Evolutionary conservation across 1,140 invertebrate genomes (phyloP).

Genomic region (Lycorma delicatula): DNA sequence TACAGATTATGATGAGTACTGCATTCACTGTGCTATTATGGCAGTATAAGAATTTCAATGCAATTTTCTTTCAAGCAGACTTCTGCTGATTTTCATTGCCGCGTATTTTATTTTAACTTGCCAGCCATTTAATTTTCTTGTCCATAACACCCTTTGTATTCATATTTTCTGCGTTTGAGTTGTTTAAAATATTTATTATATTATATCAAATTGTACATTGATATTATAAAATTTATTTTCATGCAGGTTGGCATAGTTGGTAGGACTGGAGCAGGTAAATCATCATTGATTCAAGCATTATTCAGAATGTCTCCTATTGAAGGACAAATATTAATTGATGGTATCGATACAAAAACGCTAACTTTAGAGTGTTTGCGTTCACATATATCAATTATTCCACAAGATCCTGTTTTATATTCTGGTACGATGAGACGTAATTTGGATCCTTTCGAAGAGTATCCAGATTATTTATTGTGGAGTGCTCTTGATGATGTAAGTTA

Average conservation of each 20-base stretch:
- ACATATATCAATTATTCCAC: conserved; percentile 75
- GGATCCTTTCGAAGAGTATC: conserved; percentile 53
- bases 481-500: conserved; percentile 47
- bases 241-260: conserved; percentile 40
- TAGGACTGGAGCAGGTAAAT: conserved; percentile 87
- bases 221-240: too few relatives aligned
- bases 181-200: too few relatives aligned
- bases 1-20: too few relatives aligned
- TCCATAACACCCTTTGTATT: too few relatives aligned
- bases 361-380: conserved; percentile 59
- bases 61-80: too few relatives aligned
- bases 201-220: too few relatives aligned
- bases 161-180: too few relatives aligned
- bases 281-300: conserved; percentile 72
- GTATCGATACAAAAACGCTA: conserved; percentile 50
- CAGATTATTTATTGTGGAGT: conserved; percentile 46
- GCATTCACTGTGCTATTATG: too few relatives aligned
- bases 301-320: conserved; percentile 59
- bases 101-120: too few relatives aligned
- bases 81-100: too few relatives aligned
- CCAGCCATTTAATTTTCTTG: too few relatives aligned
- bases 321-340: conserved; percentile 57
- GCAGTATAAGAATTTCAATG: too few relatives aligned
- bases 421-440: conserved; percentile 70
- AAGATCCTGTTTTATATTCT: conserved; percentile 64